These are phyloP conservation scores for Archivesica marissinica DNA, from an alignment of 1,140 invertebrate genomes.

Conservation along the genomic window DNA sequence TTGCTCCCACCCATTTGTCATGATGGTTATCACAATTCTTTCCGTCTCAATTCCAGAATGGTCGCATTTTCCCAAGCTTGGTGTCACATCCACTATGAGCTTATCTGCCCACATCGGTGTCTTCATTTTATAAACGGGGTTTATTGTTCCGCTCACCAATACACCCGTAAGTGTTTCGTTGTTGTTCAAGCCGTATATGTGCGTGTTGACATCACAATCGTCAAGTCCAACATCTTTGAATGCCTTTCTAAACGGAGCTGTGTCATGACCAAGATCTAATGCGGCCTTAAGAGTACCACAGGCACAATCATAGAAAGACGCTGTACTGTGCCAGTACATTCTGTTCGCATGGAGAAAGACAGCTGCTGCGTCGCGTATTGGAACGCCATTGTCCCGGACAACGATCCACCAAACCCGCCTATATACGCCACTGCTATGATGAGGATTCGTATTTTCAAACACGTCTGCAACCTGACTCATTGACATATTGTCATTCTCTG, in stretches of 20 bases:
- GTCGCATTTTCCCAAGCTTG: too few relatives aligned
- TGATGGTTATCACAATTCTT: neutral
- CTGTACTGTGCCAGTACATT: slow-evolving; percentile 67
- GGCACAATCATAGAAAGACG: slow-evolving; percentile 51
- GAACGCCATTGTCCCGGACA: slow-evolving; percentile 34
- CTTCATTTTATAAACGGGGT: slow-evolving; percentile 28
- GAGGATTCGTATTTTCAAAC: slow-evolving; percentile 47
- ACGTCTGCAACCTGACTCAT: slow-evolving; percentile 64
- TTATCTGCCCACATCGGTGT: slow-evolving; percentile 28
- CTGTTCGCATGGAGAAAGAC: slow-evolving; percentile 68
- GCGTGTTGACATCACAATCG: slow-evolving; percentile 42
- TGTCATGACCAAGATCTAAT: slow-evolving; percentile 59
- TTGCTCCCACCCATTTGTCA: neutral
- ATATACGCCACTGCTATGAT: slow-evolving; percentile 67
- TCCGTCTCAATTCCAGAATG: too few relatives aligned
- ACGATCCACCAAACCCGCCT: slow-evolving; percentile 52
- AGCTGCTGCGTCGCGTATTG: slow-evolving; percentile 50
- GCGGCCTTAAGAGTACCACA: slow-evolving; percentile 69
- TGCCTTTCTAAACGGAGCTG: slow-evolving; percentile 10
- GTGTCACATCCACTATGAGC: neutral
- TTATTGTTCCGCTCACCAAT: neutral
- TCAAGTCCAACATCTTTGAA: slow-evolving; percentile 61
- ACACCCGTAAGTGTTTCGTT: slow-evolving; percentile 5
- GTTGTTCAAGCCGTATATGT: slow-evolving; percentile 23
- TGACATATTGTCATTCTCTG: slow-evolving; percentile 58